Evolutionary conservation across 2,888 invertebrate species (phyloP).

Genomic region (Drosophila niveifrons): DNA sequence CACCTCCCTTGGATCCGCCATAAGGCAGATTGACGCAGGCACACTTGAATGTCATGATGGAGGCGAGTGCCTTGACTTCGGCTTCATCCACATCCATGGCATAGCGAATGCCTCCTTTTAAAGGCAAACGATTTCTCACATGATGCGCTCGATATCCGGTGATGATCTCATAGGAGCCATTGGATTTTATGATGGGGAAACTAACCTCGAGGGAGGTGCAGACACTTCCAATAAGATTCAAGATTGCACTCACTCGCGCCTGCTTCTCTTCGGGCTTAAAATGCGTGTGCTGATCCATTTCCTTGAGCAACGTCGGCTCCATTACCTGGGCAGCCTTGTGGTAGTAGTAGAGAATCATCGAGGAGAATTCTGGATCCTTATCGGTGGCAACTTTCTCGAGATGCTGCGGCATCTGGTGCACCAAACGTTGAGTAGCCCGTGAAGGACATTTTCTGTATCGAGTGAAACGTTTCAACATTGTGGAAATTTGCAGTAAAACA

Average conservation of each 20-base stretch:
- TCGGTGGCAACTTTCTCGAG: conserved; percentile 65
- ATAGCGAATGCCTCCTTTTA: conserved; percentile 91
- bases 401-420: conserved; percentile 80
- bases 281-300: conserved; percentile 74
- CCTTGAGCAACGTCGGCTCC: conserved; percentile 77
- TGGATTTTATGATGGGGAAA: conserved; percentile 76
- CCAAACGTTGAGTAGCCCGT: too few relatives aligned
- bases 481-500: neutral
- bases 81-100: conserved; percentile 95
- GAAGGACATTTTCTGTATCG: too few relatives aligned
- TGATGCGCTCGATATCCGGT: conserved; percentile 84
- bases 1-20: conserved; percentile 98
- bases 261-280: conserved; percentile 65
- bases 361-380: conserved; percentile 76
- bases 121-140: conserved; percentile 78
- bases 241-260: conserved; percentile 76
- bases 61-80: conserved; percentile 98
- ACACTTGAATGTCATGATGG: conserved; percentile 99
- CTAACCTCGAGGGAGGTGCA: conserved; percentile 75
- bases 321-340: conserved; percentile 79
- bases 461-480: too few relatives aligned
- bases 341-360: conserved; percentile 83
- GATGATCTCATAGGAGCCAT: conserved; percentile 82
- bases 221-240: conserved; percentile 76
- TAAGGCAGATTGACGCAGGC: conserved; percentile 99